Percentiles rank a stretch among this genome's conserved stretches.
These are phyloP conservation scores for Pachyuromys duprasi DNA, from an alignment of 2,797 vertebrate genomes.

Conservation along the genomic window DNA sequence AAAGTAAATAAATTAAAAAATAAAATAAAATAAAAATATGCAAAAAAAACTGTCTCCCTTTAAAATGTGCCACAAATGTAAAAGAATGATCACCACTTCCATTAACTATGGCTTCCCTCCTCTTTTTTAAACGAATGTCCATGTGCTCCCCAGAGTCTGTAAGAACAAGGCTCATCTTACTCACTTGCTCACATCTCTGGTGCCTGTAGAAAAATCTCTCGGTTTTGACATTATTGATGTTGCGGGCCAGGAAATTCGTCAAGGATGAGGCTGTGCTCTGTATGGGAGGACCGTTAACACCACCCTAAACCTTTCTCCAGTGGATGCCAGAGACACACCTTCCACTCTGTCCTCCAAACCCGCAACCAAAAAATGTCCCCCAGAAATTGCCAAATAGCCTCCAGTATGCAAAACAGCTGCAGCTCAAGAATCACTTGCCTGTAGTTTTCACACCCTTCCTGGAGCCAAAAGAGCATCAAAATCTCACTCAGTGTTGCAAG, in stretches of 20 bases:
- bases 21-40: no score
- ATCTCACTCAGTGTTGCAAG: background rate
- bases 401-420: background rate
- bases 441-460: background rate
- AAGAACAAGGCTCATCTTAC: background rate
- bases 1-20: no score
- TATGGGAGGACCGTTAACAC: background rate
- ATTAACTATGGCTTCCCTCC: background rate
- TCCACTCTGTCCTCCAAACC: background rate
- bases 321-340: background rate
- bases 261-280: background rate
- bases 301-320: background rate
- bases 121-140: background rate
- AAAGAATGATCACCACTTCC: background rate
- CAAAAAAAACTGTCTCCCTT: background rate
- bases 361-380: background rate
- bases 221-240: background rate
- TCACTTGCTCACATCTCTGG: background rate
- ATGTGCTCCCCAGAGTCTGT: background rate
- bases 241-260: background rate
- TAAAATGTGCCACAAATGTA: constrained; percentile 17
- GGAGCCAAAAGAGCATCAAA: background rate
- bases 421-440: background rate
- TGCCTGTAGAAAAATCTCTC: background rate
- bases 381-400: background rate